These are phyloP conservation scores for Esox lucius DNA, from an alignment of 2,797 vertebrate genomes.

Conservation along the genomic window DNA sequence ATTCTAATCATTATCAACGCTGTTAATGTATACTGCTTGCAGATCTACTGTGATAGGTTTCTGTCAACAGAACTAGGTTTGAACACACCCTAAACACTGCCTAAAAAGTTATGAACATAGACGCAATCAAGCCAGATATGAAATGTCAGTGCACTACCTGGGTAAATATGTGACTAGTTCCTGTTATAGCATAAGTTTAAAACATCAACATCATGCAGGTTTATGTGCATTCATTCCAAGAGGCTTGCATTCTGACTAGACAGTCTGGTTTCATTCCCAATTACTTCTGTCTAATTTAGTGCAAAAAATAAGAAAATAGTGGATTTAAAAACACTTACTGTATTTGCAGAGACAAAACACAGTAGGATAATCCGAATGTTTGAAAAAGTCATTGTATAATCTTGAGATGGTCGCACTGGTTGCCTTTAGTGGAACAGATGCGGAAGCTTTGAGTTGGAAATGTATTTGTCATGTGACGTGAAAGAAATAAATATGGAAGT, in stretches of 20 bases:
- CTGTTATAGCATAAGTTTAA: background rate
- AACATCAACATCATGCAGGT: background rate
- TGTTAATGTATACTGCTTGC: background rate
- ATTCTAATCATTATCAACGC: background rate
- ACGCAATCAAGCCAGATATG: background rate
- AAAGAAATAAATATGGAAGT: too few species aligned
- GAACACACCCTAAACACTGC: background rate
- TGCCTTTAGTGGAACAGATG: background rate
- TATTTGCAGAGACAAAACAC: slow-evolving; percentile 31
- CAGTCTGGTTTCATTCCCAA: background rate
- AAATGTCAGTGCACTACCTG: background rate
- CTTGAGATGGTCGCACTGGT: background rate
- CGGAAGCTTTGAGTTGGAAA: slow-evolving; percentile 48
- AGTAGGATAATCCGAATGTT: slow-evolving; percentile 16
- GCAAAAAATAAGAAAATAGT: too few species aligned
- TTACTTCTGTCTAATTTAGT: background rate
- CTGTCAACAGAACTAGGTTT: background rate
- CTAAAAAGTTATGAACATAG: too few species aligned
- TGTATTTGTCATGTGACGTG: slow-evolving; percentile 52
- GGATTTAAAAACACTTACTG: slow-evolving; percentile 49
- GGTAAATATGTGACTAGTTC: background rate
- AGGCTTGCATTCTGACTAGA: background rate
- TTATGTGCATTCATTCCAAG: background rate
- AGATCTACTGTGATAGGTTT: background rate
- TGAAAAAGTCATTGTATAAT: background rate